Percentiles rank a stretch among this genome's conserved stretches.
These are phyloP conservation scores for Rhyzopertha dominica DNA, from an alignment of 1,140 invertebrate genomes.

Conservation along the genomic window DNA sequence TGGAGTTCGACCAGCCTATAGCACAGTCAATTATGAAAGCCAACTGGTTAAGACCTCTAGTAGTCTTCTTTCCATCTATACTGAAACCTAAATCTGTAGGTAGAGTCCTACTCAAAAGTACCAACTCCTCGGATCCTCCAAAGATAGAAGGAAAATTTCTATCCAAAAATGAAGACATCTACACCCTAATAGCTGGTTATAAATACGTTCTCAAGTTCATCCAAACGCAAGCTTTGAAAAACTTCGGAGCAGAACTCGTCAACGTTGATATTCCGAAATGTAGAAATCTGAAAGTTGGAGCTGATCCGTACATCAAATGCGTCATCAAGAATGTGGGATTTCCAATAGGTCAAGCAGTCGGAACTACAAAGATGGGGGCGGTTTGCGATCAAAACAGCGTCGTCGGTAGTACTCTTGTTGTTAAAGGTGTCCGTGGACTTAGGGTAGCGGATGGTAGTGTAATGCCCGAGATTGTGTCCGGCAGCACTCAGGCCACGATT, in stretches of 20 bases:
- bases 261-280: slow-evolving; percentile 60
- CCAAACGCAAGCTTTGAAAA: slow-evolving; percentile 38
- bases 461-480: slow-evolving; percentile 53
- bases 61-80: slow-evolving; percentile 55
- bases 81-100: slow-evolving; percentile 64
- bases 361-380: slow-evolving; percentile 70
- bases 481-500: slow-evolving; percentile 41
- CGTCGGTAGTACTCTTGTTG: slow-evolving; percentile 63
- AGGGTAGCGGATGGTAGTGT: slow-evolving; percentile 70
- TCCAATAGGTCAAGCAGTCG: slow-evolving; percentile 18
- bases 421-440: slow-evolving; percentile 61
- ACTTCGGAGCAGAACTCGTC: slow-evolving; percentile 53
- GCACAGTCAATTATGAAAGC: slow-evolving; percentile 7
- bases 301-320: slow-evolving; percentile 42
- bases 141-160: slow-evolving; percentile 61
- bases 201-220: slow-evolving; percentile 33
- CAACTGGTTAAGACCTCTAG: slow-evolving; percentile 16
- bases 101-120: slow-evolving; percentile 50
- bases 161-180: slow-evolving; percentile 41
- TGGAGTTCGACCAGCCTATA: slow-evolving; percentile 15
- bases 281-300: slow-evolving; percentile 55
- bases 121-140: slow-evolving; percentile 58
- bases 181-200: slow-evolving; percentile 35
- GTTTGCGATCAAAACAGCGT: slow-evolving; percentile 57
- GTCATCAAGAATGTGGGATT: slow-evolving; percentile 47